Evolutionary conservation across 92 coral and sea anemone species (phyloP).

Genomic region (Palythoa heliodiscus): DNA sequence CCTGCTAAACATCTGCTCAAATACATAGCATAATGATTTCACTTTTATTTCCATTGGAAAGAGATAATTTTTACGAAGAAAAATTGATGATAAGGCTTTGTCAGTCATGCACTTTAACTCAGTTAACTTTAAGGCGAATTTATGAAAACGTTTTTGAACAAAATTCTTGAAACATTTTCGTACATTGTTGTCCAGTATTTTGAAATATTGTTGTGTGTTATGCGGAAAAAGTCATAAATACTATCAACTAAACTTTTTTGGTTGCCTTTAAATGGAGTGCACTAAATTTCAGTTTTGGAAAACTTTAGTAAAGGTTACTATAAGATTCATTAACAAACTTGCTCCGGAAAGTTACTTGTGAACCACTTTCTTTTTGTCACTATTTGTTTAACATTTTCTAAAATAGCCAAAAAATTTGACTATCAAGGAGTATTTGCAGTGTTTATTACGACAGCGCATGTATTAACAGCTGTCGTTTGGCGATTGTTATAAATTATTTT

Average conservation of each 20-base stretch:
- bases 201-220: not conserved
- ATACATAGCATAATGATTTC: not conserved
- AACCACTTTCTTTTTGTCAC: not conserved
- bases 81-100: not conserved
- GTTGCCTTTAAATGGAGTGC: not conserved
- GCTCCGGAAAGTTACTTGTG: not conserved
- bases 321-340: not conserved
- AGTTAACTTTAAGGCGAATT: not conserved
- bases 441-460: conserved; percentile 23
- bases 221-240: not conserved
- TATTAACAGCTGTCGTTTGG: conserved; percentile 23
- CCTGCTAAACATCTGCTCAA: conserved; percentile 12
- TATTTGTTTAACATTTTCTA: not conserved
- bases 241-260: not conserved
- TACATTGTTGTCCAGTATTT: not conserved
- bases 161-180: not conserved
- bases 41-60: not conserved
- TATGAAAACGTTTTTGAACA: not conserved
- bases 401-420: conserved; percentile 5
- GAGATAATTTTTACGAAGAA: not conserved
- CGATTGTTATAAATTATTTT: not conserved
- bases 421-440: not conserved
- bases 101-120: not conserved
- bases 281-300: not conserved
- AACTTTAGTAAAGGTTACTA: not conserved